phyloP scores from a whole-genome alignment of 2,797 vertebrate genomes.

The Synanceia verrucosa region DNA sequence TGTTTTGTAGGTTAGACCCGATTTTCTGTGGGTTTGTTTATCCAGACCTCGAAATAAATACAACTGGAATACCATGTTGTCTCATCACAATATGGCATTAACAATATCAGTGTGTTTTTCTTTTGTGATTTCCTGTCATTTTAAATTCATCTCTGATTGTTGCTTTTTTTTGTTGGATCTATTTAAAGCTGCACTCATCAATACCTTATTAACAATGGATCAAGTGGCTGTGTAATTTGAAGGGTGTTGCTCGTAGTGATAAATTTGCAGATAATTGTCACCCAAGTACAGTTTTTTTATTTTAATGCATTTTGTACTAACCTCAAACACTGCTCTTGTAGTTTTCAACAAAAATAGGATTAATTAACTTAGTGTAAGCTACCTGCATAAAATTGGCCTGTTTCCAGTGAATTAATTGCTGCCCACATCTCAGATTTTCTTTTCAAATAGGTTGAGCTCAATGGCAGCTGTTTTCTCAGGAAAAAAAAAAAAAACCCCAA shows the following conservation, averaged over 20 bases:
- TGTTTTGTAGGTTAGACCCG: constrained; percentile 21
- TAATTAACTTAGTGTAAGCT: neutral
- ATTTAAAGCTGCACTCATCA: constrained; percentile 1
- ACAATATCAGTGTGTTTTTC: neutral
- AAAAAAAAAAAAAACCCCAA: constrained; percentile 4
- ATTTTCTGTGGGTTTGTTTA: constrained; percentile 26
- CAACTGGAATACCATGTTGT: constrained; percentile 2
- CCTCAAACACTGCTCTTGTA: constrained; percentile 1
- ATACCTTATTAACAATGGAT: neutral
- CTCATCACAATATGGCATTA: neutral
- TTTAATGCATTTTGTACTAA: neutral
- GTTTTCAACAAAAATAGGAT: neutral
- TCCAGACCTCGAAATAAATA: constrained; percentile 5
- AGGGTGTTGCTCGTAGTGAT: no score
- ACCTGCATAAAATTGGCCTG: neutral
- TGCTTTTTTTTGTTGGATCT: neutral
- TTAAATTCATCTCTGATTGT: neutral
- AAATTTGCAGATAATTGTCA: fast-evolving
- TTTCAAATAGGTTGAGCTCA: neutral
- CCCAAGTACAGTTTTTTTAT: neutral
- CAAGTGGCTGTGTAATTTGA: neutral
- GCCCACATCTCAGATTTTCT: neutral
- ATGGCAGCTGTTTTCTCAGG: neutral
- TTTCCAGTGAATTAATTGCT: neutral
- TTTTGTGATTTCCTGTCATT: neutral